phyloP scores from a whole-genome alignment of 2,797 vertebrate genomes.

The Nannoperca australis region DNA sequence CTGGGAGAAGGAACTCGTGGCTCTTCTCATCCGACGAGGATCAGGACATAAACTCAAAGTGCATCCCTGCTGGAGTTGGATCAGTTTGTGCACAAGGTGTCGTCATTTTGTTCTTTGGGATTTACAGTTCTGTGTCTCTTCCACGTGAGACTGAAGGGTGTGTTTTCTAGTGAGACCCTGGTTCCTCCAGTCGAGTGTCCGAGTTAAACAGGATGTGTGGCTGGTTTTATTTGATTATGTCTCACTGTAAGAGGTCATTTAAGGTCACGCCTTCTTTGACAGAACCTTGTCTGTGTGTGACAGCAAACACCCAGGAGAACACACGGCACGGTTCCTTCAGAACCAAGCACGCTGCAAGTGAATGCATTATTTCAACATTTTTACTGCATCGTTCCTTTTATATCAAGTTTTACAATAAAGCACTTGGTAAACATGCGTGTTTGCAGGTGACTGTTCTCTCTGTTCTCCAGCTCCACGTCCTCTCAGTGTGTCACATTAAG shows the following conservation, averaged over 20 bases:
- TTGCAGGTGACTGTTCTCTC: too few relatives aligned
- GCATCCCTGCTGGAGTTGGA: neutral
- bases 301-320: neutral
- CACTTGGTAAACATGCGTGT: neutral
- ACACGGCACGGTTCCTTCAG: too few relatives aligned
- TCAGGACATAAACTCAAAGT: neutral
- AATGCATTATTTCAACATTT: neutral
- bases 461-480: too few relatives aligned
- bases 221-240: neutral
- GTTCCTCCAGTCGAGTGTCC: too few relatives aligned
- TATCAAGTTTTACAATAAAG: neutral
- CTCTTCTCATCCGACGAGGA: neutral
- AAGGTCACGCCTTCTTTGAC: neutral
- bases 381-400: neutral
- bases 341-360: too few relatives aligned
- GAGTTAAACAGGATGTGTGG: neutral
- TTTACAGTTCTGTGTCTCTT: too few relatives aligned
- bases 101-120: too few relatives aligned
- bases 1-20: neutral
- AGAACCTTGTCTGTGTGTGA: too few relatives aligned
- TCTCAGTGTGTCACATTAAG: too few relatives aligned
- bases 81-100: too few relatives aligned
- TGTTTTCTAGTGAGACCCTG: too few relatives aligned
- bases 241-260: conserved; percentile 21
- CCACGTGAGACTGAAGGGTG: too few relatives aligned